Evolutionary conservation across 2,888 invertebrate species (phyloP).

Genomic region (Scaptodrosophila latifasciaeformis): DNA sequence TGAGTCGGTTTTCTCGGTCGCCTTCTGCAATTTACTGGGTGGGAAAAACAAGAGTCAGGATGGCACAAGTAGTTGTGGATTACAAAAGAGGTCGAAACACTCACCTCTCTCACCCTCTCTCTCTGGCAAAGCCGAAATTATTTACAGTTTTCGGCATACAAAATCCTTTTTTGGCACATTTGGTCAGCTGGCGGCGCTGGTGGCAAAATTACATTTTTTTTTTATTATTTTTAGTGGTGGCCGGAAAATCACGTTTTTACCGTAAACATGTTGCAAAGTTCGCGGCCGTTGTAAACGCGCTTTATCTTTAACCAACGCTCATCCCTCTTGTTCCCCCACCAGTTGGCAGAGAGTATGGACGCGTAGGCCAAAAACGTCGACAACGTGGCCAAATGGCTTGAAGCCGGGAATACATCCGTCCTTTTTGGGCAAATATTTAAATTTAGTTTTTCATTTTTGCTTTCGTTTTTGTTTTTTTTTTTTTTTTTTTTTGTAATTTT

Average conservation of each 20-base stretch:
- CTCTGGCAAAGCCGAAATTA: too few species aligned
- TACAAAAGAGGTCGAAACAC: too few species aligned
- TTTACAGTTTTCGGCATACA: neutral
- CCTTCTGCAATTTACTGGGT: neutral
- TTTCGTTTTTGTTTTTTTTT: too few species aligned
- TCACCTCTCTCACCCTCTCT: too few species aligned
- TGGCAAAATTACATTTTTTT: too few species aligned
- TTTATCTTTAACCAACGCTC: conserved; percentile 51
- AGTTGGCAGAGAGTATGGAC: conserved; percentile 17
- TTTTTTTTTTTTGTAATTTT: too few species aligned
- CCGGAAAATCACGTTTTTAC: conserved; percentile 64
- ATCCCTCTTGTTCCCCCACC: too few species aligned
- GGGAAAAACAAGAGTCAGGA: neutral
- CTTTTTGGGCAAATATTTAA: conserved; percentile 50
- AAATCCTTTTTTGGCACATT: neutral
- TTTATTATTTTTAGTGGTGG: too few species aligned
- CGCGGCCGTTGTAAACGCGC: conserved; percentile 41
- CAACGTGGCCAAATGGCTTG: conserved; percentile 40
- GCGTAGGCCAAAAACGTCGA: conserved; percentile 54
- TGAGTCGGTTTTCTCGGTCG: neutral
- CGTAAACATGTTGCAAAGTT: conserved; percentile 68
- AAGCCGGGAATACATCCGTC: conserved; percentile 1
- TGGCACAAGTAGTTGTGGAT: neutral
- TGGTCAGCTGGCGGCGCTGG: neutral
- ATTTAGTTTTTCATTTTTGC: conserved; percentile 32